Conservation (phyloP, 2,797 vertebrate species). For the Pseudochromis fuscus region DNA sequence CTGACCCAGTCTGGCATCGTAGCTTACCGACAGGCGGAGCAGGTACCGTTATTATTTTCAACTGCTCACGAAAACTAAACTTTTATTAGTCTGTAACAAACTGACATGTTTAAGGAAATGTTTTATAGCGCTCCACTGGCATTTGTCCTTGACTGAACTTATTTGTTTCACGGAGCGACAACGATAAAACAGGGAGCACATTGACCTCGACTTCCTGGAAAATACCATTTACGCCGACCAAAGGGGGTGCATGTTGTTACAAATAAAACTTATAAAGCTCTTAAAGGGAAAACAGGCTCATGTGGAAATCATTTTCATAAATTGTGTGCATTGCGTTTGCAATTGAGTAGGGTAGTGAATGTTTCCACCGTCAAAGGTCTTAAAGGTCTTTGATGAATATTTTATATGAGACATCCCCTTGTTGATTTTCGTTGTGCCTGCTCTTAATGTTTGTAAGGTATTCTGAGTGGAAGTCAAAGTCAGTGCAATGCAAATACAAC, state of each 20-base stretch:
- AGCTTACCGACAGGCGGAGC: background rate
- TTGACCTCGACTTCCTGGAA: slow-evolving; percentile 71
- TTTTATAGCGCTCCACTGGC: background rate
- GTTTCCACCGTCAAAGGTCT: background rate
- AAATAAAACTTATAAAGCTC: background rate
- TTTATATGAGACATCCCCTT: background rate
- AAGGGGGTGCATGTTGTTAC: background rate
- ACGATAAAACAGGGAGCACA: slow-evolving; percentile 4
- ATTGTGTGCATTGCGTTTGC: rapidly evolving
- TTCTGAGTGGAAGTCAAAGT: background rate
- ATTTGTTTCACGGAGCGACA: background rate
- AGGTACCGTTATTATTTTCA: background rate
- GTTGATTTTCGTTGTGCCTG: background rate
- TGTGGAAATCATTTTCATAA: background rate
- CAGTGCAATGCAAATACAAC: background rate
- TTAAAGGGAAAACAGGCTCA: background rate
- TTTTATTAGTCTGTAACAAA: background rate
- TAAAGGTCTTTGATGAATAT: background rate
- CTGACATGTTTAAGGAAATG: background rate
- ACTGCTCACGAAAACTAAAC: background rate
- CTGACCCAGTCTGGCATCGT: slow-evolving; percentile 88
- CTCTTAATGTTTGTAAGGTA: background rate
- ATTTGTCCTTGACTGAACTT: background rate
- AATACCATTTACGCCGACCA: slow-evolving; percentile 54
- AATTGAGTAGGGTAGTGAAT: background rate